A percentile compares a stretch with the other conserved stretches of the same genome.
Conservation (phyloP, 2,113 vertebrate genomes). For the Pyxicephalus adspersus region DNA sequence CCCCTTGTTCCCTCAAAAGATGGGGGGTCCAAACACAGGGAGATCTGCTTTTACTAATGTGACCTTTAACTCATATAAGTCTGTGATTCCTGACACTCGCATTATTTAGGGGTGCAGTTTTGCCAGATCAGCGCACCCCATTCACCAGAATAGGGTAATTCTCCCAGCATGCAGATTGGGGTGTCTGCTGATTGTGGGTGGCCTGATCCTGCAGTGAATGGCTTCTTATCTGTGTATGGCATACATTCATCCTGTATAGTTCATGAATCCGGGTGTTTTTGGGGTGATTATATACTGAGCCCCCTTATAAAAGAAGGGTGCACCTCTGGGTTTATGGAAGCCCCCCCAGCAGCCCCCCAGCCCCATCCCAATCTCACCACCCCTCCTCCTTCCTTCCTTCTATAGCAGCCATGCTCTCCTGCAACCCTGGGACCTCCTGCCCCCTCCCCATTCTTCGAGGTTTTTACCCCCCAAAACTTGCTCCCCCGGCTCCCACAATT, state of each 20-base stretch:
- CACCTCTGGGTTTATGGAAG: not conserved
- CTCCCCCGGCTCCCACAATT: constrained; percentile 66
- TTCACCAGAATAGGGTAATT: not conserved
- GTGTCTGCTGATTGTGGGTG: too few species aligned
- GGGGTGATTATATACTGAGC: not conserved
- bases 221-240: not conserved
- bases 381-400: constrained; percentile 62
- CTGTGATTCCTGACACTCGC: too few species aligned
- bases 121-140: not conserved
- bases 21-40: not conserved
- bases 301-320: not conserved
- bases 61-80: not conserved
- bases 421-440: constrained; percentile 12
- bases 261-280: not conserved
- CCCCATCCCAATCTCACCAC: constrained; percentile 59
- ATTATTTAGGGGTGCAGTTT: not conserved
- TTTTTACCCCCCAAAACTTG: constrained; percentile 57
- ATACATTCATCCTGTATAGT: not conserved
- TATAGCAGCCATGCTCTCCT: constrained; percentile 55
- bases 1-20: constrained; percentile 9
- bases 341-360: constrained; percentile 36
- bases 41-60: not conserved
- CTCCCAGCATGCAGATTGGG: not conserved
- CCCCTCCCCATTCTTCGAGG: constrained; percentile 38
- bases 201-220: too few species aligned